Percentiles rank a stretch among this genome's conserved stretches.
Conservation (phyloP, 2,888 invertebrate genomes). For the Caenorhabditis plicata region DNA sequence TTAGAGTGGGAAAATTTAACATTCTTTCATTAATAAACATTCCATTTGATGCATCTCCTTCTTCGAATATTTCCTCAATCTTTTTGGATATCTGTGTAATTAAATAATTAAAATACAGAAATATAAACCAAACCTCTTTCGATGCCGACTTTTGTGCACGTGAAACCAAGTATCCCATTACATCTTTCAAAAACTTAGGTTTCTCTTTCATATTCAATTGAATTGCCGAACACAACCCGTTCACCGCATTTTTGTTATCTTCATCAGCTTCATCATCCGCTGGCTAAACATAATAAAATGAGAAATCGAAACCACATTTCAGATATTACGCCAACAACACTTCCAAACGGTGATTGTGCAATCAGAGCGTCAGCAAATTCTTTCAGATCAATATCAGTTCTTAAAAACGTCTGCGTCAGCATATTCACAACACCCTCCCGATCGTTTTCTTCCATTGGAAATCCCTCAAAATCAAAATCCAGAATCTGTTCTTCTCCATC, state of each 20-base stretch:
- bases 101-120: too few species aligned
- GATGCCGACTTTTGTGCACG: constrained; percentile 47
- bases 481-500: constrained; percentile 29
- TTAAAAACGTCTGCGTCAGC: constrained; percentile 59
- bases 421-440: constrained; percentile 52
- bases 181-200: constrained; percentile 38
- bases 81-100: too few species aligned
- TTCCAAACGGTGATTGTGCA: constrained; percentile 42
- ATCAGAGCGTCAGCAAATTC: constrained; percentile 50
- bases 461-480: constrained; percentile 58
- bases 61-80: constrained; percentile 34
- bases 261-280: constrained; percentile 53
- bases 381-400: constrained; percentile 50
- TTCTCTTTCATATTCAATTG: constrained; percentile 6
- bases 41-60: constrained; percentile 8
- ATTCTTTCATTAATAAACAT: constrained; percentile 59
- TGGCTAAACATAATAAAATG: constrained; percentile 21
- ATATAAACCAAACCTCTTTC: constrained; percentile 32
- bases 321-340: constrained; percentile 26
- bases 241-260: constrained; percentile 29
- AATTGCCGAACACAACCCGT: constrained; percentile 39
- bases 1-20: constrained; percentile 53
- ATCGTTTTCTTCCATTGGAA: constrained; percentile 53
- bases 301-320: not conserved
- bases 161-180: constrained; percentile 37